These are phyloP conservation scores for Cryptosula pallasiana DNA, from an alignment of 2,888 invertebrate genomes.

Conservation along the genomic window DNA sequence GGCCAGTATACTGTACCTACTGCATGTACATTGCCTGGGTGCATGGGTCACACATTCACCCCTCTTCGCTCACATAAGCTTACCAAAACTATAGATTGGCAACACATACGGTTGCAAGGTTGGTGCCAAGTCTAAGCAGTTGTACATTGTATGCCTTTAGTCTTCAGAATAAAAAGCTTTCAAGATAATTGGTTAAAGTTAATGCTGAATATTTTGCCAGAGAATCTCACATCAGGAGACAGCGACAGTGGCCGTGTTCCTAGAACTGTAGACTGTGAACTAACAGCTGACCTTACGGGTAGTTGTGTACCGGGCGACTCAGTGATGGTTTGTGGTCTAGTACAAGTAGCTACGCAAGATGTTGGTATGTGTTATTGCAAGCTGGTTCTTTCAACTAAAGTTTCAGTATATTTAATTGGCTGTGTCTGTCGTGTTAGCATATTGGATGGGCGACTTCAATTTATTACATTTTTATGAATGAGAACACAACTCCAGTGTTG, in stretches of 20 bases:
- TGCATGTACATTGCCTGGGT: conserved; percentile 50
- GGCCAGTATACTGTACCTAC: conserved; percentile 62
- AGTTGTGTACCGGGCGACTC: conserved; percentile 82
- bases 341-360: conserved; percentile 59
- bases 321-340: conserved; percentile 76
- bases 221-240: conserved; percentile 58
- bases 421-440: no score
- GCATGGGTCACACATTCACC: conserved; percentile 47
- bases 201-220: background rate
- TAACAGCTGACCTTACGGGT: conserved; percentile 76
- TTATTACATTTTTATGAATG: no score
- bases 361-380: no score
- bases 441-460: no score
- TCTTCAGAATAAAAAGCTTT: no score
- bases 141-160: no score
- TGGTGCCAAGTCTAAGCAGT: conserved; percentile 48
- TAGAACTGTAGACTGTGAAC: conserved; percentile 76
- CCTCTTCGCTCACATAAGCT: conserved; percentile 54
- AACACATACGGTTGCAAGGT: conserved; percentile 61
- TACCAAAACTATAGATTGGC: conserved; percentile 72
- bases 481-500: no score
- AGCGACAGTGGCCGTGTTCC: conserved; percentile 58
- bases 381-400: no score
- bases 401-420: no score
- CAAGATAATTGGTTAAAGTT: no score